phyloP scores from a whole-genome alignment of 2,797 vertebrate genomes.

The Tangara arthus region DNA sequence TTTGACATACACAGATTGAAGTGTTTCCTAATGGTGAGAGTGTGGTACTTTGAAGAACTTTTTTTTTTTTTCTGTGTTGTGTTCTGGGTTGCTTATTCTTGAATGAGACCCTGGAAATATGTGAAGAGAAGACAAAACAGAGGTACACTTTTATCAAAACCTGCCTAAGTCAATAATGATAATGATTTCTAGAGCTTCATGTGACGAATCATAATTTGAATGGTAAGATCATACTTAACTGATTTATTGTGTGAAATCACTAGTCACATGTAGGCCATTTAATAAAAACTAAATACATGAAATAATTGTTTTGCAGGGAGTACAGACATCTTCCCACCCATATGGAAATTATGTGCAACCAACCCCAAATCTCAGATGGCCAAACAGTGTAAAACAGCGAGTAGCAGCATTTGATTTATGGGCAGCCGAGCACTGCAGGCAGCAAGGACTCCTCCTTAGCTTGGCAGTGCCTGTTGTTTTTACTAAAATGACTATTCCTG shows the following conservation, averaged over 20 bases:
- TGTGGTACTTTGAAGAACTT: neutral
- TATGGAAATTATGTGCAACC: neutral
- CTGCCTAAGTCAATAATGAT: neutral
- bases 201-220: neutral
- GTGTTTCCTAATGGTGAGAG: neutral
- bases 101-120: neutral
- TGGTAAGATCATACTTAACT: neutral
- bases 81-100: neutral
- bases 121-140: neutral
- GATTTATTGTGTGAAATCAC: neutral
- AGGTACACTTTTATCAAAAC: neutral
- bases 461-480: neutral
- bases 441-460: neutral
- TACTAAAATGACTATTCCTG: neutral
- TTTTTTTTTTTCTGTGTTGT: neutral
- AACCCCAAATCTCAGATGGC: neutral
- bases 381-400: neutral
- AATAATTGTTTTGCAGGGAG: neutral
- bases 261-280: neutral
- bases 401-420: conserved; percentile 14
- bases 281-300: neutral
- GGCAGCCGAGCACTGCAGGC: conserved; percentile 4
- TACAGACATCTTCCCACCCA: neutral
- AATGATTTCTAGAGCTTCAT: neutral
- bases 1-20: neutral